These are phyloP conservation scores for Gisinianus flammeolus DNA, from an alignment of 2,888 invertebrate genomes.

Conservation along the genomic window DNA sequence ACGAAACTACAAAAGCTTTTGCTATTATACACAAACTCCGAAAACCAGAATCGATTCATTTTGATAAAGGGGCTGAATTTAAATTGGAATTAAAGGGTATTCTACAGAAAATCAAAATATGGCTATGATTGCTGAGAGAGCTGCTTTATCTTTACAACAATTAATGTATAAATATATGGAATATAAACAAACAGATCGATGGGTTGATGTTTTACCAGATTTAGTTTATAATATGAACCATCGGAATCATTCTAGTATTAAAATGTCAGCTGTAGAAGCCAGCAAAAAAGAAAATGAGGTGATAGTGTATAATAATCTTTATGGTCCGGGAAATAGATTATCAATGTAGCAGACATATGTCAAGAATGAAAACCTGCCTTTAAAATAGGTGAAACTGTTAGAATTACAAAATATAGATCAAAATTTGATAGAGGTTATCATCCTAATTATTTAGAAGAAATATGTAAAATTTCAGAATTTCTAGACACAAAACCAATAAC, in stretches of 20 bases:
- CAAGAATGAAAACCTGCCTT: neutral
- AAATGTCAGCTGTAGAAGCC: constrained; percentile 4
- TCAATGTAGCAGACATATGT: neutral
- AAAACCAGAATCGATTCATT: neutral
- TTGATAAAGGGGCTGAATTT: constrained; percentile 11
- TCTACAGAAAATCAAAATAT: constrained; percentile 22
- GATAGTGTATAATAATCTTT: neutral
- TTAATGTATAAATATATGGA: neutral
- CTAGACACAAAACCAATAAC: neutral
- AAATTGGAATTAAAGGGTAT: constrained; percentile 5
- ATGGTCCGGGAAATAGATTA: neutral
- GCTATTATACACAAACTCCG: neutral
- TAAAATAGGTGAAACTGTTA: neutral
- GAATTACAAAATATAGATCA: constrained; percentile 2
- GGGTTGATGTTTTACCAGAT: constrained; percentile 6
- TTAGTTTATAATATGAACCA: neutral
- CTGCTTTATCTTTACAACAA: constrained; percentile 9
- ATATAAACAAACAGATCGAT: neutral
- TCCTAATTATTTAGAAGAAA: neutral
- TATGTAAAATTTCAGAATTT: constrained; percentile 1
- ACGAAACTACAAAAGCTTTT: neutral
- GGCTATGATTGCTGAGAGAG: constrained; percentile 21
- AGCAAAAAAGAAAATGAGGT: neutral
- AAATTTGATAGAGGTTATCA: constrained; percentile 19
- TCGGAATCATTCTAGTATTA: constrained; percentile 9